Evolutionary conservation across 2,113 vertebrate species (phyloP).

Genomic region (Halcyon malimbica): DNA sequence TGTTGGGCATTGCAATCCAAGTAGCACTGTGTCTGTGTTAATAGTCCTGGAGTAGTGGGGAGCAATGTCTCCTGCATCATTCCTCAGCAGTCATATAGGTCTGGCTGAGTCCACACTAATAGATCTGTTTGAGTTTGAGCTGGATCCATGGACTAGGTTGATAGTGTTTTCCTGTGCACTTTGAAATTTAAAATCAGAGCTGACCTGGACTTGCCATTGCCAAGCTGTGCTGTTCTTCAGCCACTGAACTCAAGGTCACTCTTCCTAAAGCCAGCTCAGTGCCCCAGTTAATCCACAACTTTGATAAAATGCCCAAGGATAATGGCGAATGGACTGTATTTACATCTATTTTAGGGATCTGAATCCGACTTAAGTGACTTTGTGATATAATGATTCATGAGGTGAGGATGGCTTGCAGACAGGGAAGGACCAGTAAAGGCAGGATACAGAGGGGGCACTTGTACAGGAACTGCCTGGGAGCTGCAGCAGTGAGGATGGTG

Average conservation of each 20-base stretch:
- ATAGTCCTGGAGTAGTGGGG: background rate
- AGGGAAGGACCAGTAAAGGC: background rate
- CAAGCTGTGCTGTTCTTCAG: background rate
- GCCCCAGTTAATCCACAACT: slow-evolving; percentile 33
- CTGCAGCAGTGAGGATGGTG: background rate
- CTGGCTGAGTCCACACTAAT: background rate
- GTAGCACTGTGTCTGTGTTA: background rate
- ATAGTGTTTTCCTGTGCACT: background rate
- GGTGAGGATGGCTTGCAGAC: background rate
- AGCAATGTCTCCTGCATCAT: background rate
- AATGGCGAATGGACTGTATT: background rate
- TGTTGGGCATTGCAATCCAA: background rate
- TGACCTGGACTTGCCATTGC: background rate
- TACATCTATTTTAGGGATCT: slow-evolving; percentile 46
- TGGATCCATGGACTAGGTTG: background rate
- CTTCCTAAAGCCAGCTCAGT: slow-evolving; percentile 31
- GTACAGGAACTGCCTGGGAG: background rate
- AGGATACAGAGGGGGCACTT: background rate
- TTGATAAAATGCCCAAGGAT: slow-evolving; percentile 46
- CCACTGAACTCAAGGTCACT: slow-evolving; percentile 1
- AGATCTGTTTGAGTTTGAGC: background rate
- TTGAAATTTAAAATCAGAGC: background rate
- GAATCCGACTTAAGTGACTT: slow-evolving; percentile 34
- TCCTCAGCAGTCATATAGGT: background rate
- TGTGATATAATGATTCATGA: slow-evolving; percentile 15